These are phyloP conservation scores for Nomada ferruginata DNA, from an alignment of 2,888 invertebrate species.

Conservation along the genomic window DNA sequence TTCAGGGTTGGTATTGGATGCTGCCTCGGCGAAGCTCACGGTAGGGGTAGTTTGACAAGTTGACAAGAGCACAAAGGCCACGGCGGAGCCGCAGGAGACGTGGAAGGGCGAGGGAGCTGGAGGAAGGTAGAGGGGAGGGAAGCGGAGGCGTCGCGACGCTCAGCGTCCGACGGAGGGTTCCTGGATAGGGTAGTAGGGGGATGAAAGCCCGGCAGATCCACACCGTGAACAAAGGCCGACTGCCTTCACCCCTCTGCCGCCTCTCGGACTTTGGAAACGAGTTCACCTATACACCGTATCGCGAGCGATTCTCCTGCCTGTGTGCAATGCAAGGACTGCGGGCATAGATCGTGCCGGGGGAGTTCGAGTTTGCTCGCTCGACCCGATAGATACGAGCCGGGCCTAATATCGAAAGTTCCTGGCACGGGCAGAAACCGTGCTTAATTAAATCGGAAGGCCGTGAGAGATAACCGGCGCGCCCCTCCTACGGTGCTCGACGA, in stretches of 20 bases:
- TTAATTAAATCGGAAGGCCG: slow-evolving; percentile 78
- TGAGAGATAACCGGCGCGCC: slow-evolving; percentile 67
- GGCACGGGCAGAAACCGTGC: slow-evolving; percentile 62
- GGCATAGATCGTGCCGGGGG: slow-evolving; percentile 8
- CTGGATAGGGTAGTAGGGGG: slow-evolving; percentile 62
- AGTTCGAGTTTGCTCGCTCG: slow-evolving; percentile 62
- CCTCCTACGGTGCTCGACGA: slow-evolving; percentile 12
- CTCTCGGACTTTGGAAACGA: slow-evolving; percentile 66
- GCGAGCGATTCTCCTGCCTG: slow-evolving; percentile 1
- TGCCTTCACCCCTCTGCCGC: slow-evolving; percentile 50
- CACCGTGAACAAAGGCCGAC: slow-evolving; percentile 78
- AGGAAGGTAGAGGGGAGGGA: slow-evolving; percentile 12
- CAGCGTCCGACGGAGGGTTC: slow-evolving; percentile 77
- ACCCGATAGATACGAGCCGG: slow-evolving; percentile 67
- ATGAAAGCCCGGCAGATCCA: slow-evolving; percentile 74
- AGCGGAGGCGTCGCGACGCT: slow-evolving; percentile 86
- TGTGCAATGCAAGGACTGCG: background rate
- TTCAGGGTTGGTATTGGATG: slow-evolving; percentile 79
- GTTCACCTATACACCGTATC: slow-evolving; percentile 64
- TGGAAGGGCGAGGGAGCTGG: slow-evolving; percentile 59
- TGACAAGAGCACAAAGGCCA: slow-evolving; percentile 85
- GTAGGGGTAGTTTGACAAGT: slow-evolving; percentile 84
- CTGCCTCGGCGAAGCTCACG: slow-evolving; percentile 63
- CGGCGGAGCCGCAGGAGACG: slow-evolving; percentile 76
- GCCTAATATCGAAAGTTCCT: slow-evolving; percentile 75